Evolutionary conservation across 1,140 invertebrate species (phyloP), one percentile per base, ranked within the genome.

Genomic region (Drosophila quadrilineata): DNA sequence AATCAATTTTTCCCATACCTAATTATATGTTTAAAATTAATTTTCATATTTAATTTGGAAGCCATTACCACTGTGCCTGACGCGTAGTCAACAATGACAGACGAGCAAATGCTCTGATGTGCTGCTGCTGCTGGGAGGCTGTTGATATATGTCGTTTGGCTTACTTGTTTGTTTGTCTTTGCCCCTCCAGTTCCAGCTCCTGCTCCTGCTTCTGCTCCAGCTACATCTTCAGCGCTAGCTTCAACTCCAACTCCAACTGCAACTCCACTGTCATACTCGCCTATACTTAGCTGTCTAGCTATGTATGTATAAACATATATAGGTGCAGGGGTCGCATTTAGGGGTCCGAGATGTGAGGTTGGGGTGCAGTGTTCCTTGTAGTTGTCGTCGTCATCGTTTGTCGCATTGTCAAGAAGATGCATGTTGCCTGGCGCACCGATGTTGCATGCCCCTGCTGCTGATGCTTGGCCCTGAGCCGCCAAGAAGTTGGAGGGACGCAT

Each of bases 331-430:
- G 17, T 41, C 36, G n/a, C 3, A 3, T 12, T 24, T 21, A n/a
- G n/a, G 21, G 19, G 19, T 14, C n/a, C 29, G 46, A 19, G 6
- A 14, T 35, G 9, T 35, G 38, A n/a, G 12, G 33, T 3, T 40
- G 19, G 19, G 17, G 36, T 26, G 52, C 63, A 31, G 50, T 74
- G 77, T 79, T 84, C 52, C 73, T 73, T 77, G 79, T 84, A 67
- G 68, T 73, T 76, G 76, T 82, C 46, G 46, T 82, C 79, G 74
- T 84, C 79, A 79, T 85, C 73, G 79, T 79, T 84, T 84, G 79
- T 84, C 70, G 74, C 66, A 84, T 84, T 85, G 79, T 85, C 80
- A 86, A 85, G 79, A 86, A 86, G 80, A 86, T 85, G 75, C 79
- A 80, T 85, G 79, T 85, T 75, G 67, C 80, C 86, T 86, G 75